Conservation (phyloP, 2,888 invertebrate genomes). For the Zaprionus lineosus region DNA sequence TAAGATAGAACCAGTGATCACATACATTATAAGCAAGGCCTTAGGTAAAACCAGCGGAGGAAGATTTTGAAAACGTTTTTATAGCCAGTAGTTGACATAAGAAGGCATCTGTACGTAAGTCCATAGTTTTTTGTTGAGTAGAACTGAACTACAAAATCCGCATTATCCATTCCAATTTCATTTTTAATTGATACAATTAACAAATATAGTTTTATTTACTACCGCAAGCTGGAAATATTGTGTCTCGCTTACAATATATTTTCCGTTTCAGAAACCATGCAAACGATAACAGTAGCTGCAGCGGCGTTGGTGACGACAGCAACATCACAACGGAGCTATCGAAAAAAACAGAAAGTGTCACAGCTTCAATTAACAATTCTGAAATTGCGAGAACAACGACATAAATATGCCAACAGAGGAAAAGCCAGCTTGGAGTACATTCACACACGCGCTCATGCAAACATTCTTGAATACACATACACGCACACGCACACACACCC, state of each 20-base stretch:
- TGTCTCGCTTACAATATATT: neutral
- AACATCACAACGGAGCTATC: conserved; percentile 46
- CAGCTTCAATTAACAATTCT: conserved; percentile 44
- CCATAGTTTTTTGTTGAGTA: too few species aligned
- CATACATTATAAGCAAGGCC: too few species aligned
- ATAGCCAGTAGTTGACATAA: too few species aligned
- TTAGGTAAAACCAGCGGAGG: too few species aligned
- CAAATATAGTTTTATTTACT: too few species aligned
- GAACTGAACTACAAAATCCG: too few species aligned
- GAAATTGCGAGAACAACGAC: conserved; percentile 67
- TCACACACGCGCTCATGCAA: conserved; percentile 37
- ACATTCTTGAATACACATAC: conserved; percentile 14
- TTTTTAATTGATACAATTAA: too few species aligned
- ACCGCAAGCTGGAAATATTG: too few species aligned
- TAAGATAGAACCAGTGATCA: too few species aligned
- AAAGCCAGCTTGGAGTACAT: conserved; percentile 27
- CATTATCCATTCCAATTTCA: too few species aligned
- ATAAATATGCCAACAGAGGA: conserved; percentile 42
- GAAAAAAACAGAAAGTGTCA: conserved; percentile 23
- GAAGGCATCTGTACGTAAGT: too few species aligned
- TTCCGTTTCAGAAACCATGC: conserved; percentile 50
- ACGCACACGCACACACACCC: conserved; percentile 37
- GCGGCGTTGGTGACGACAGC: conserved; percentile 33
- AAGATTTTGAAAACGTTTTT: too few species aligned
- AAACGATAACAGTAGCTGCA: conserved; percentile 61